Evolutionary conservation across 1,140 invertebrate genomes (phyloP).

Genomic region (Leptopilina clavipes): DNA sequence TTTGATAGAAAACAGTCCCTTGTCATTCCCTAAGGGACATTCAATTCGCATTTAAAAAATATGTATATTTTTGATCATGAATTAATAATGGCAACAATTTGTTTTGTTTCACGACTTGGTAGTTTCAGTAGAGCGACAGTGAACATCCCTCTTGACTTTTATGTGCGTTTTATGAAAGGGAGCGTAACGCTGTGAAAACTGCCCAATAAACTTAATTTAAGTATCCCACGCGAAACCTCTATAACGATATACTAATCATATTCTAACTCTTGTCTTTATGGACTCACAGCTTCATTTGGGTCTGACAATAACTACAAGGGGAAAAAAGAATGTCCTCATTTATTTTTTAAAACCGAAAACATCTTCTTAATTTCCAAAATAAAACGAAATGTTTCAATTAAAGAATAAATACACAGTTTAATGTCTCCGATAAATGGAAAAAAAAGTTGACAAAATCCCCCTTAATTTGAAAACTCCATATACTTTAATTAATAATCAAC

Average conservation of each 20-base stretch:
- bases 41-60: neutral
- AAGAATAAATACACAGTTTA: neutral
- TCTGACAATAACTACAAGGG: constrained; percentile 37
- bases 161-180: constrained; percentile 51
- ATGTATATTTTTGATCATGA: constrained; percentile 10
- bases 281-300: constrained; percentile 45
- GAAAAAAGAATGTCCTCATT: constrained; percentile 36
- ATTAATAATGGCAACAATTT: constrained; percentile 25
- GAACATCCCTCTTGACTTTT: constrained; percentile 45
- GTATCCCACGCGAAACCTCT: constrained; percentile 53
- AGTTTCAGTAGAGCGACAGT: constrained; percentile 9
- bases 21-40: neutral
- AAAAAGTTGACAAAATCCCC: neutral
- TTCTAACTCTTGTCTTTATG: constrained; percentile 48
- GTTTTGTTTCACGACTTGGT: constrained; percentile 24
- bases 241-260: constrained; percentile 64
- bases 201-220: constrained; percentile 67
- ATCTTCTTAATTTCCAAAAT: constrained; percentile 35
- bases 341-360: constrained; percentile 43
- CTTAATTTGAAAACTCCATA: constrained; percentile 18
- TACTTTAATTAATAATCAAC: constrained; percentile 55
- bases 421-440: no score
- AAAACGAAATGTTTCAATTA: constrained; percentile 37
- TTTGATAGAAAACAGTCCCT: neutral
- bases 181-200: constrained; percentile 62